Percentiles rank a stretch among this genome's conserved stretches.
Evolutionary conservation across 2,797 vertebrate species (phyloP).

Genomic region (Phoeniculus purpureus): DNA sequence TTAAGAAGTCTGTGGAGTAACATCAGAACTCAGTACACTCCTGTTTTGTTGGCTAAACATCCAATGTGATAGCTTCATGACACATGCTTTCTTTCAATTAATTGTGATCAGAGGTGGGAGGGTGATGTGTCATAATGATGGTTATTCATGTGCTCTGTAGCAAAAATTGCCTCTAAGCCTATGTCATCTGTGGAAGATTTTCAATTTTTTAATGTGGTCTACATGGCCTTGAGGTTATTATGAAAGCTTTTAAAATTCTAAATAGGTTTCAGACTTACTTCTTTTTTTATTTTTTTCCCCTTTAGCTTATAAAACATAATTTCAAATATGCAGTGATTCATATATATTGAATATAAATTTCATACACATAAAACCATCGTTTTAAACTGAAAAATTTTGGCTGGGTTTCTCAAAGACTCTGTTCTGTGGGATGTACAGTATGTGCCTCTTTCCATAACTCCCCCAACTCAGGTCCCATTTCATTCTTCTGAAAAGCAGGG

Average conservation of each 20-base stretch:
- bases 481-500: conserved; percentile 38
- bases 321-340: conserved; percentile 28
- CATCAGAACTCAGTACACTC: neutral
- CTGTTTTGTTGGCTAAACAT: conserved; percentile 38
- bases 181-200: conserved; percentile 49
- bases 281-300: conserved; percentile 48
- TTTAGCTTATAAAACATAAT: conserved; percentile 12
- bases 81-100: conserved; percentile 49
- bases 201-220: conserved; percentile 67
- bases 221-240: conserved; percentile 56
- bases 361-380: neutral
- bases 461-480: conserved; percentile 2
- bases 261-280: conserved; percentile 57
- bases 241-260: conserved; percentile 69
- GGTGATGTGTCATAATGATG: conserved; percentile 33
- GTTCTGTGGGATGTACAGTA: neutral
- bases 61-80: neutral
- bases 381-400: conserved; percentile 43
- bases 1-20: neutral
- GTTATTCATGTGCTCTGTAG: conserved; percentile 49
- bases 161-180: conserved; percentile 56
- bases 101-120: conserved; percentile 54
- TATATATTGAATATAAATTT: conserved; percentile 26
- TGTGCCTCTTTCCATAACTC: neutral
- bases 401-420: neutral